phyloP scores from a whole-genome alignment of 2,797 vertebrate species.

The Galaxias olidus region DNA sequence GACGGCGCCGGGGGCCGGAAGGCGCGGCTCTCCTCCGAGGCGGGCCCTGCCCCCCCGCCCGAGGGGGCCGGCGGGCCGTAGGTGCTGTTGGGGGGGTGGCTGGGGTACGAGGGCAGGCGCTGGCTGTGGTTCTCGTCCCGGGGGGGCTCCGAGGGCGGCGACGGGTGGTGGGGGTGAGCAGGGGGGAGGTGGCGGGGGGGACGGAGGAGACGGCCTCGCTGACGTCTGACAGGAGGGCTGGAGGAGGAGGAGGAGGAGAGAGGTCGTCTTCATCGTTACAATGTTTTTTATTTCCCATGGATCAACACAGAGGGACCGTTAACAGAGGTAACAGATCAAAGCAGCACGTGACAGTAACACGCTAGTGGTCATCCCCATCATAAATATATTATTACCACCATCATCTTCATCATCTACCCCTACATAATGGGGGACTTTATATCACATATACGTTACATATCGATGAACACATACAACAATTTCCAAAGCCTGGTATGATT shows the following conservation, averaged over 20 bases:
- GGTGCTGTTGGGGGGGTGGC: slow-evolving; percentile 69
- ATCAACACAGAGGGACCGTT: too few relatives aligned
- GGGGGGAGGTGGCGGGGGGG: slow-evolving; percentile 83
- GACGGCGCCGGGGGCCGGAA: slow-evolving; percentile 92
- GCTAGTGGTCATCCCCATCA: background rate
- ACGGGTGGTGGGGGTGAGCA: slow-evolving; percentile 69
- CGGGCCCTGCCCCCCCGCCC: slow-evolving; percentile 47
- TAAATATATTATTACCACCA: background rate
- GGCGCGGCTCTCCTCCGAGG: slow-evolving; percentile 90
- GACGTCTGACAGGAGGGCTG: slow-evolving; percentile 91
- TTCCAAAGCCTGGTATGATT: too few relatives aligned
- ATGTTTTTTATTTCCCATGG: too few relatives aligned
- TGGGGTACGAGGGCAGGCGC: slow-evolving; percentile 72
- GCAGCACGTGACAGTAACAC: too few relatives aligned
- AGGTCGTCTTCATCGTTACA: background rate
- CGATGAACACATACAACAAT: background rate
- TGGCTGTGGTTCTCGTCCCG: slow-evolving; percentile 94
- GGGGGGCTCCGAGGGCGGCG: slow-evolving; percentile 69
- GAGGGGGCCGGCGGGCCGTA: slow-evolving; percentile 55
- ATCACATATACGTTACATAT: background rate
- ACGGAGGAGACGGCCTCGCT: slow-evolving; percentile 89
- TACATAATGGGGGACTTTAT: background rate
- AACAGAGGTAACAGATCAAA: too few relatives aligned
- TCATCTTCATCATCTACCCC: background rate
- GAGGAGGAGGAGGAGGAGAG: background rate